Conservation (phyloP, 2,888 invertebrate species). For the Helobdella robusta region DNA sequence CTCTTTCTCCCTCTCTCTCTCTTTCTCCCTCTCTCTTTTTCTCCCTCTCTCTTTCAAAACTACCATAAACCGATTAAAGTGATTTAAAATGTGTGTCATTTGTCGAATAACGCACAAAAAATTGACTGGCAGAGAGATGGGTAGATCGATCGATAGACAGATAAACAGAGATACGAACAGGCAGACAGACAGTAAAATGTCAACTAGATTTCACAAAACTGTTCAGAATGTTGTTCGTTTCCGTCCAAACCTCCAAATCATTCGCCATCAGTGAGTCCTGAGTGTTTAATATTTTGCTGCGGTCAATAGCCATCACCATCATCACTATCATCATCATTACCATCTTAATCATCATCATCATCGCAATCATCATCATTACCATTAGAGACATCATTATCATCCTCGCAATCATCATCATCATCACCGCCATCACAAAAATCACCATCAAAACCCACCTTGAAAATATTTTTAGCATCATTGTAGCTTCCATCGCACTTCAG, state of each 20-base stretch:
- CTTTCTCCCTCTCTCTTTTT: background rate
- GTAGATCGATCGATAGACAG: no score
- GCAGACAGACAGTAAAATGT: no score
- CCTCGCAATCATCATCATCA: conserved; percentile 9
- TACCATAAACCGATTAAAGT: no score
- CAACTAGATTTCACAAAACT: no score
- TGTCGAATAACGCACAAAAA: no score
- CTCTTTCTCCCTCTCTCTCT: conserved; percentile 3
- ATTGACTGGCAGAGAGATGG: no score
- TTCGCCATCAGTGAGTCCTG: background rate
- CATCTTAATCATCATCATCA: conserved; percentile 24
- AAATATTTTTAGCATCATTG: background rate
- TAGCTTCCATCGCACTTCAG: background rate
- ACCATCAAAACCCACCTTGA: no score
- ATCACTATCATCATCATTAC: background rate
- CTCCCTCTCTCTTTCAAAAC: background rate
- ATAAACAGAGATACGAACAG: no score
- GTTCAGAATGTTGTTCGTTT: no score
- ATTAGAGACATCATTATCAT: background rate
- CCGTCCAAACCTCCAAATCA: background rate
- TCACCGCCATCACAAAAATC: conserved; percentile 19
- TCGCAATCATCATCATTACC: conserved; percentile 2
- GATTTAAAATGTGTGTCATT: no score
- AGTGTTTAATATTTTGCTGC: background rate
- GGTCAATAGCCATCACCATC: conserved; percentile 5